Percentiles rank a stretch among this genome's conserved stretches.
These are phyloP conservation scores for Brenthis hecate DNA, from an alignment of 2,888 invertebrate species.

Conservation along the genomic window DNA sequence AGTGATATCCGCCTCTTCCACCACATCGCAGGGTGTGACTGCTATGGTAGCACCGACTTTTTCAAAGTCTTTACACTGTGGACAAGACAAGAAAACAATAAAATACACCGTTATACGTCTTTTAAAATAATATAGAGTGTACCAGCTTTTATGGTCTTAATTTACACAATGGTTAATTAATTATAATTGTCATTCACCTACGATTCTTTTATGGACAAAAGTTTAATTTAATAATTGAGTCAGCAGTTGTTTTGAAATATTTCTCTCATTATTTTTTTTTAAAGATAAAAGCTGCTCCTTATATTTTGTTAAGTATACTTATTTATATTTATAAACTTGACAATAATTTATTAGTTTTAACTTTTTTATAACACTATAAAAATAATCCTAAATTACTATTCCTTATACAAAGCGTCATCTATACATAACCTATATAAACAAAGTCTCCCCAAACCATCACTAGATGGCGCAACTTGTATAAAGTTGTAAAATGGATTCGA, in stretches of 20 bases:
- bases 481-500: constrained; percentile 51
- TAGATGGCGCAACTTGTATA: constrained; percentile 63
- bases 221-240: no score
- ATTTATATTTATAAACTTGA: no score
- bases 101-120: neutral
- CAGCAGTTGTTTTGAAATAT: no score
- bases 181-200: no score
- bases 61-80: constrained; percentile 91
- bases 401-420: constrained; percentile 53
- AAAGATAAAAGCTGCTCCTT: no score
- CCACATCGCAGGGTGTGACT: constrained; percentile 95
- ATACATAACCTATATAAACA: constrained; percentile 14
- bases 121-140: neutral
- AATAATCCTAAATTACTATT: neutral
- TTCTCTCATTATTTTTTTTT: no score
- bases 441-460: constrained; percentile 25
- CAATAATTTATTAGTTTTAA: neutral
- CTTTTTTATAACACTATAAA: neutral
- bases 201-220: no score
- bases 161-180: no score
- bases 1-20: constrained; percentile 94
- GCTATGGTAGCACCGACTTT: constrained; percentile 93
- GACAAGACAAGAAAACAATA: constrained; percentile 15
- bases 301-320: no score
- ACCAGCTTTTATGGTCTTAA: no score